Evolutionary conservation across 2,888 invertebrate genomes (phyloP).

Genomic region (Anorthoa munda): DNA sequence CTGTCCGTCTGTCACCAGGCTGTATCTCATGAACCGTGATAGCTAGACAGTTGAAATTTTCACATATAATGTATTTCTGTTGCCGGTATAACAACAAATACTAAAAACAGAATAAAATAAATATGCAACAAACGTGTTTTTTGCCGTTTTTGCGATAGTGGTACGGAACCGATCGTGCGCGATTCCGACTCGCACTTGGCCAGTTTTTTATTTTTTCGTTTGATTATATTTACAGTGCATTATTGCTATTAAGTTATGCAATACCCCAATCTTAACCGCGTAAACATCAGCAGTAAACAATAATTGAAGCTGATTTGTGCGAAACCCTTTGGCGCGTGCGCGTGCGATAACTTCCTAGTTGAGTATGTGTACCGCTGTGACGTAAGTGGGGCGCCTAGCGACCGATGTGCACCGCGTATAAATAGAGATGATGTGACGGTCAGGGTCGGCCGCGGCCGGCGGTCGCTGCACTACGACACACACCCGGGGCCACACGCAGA

Average conservation of each 20-base stretch:
- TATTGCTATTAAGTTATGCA: neutral
- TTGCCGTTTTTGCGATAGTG: no score
- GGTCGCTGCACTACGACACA: constrained; percentile 74
- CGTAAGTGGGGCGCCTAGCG: constrained; percentile 62
- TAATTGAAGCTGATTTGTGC: neutral
- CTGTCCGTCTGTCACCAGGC: no score
- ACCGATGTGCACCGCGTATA: constrained; percentile 73
- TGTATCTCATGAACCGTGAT: no score
- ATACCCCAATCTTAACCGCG: neutral
- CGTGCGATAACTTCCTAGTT: constrained; percentile 32
- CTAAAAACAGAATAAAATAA: no score
- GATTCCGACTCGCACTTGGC: no score
- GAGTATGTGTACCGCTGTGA: constrained; percentile 33
- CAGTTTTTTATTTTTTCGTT: neutral
- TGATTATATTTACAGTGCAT: no score
- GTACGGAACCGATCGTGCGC: no score
- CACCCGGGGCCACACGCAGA: constrained; percentile 40
- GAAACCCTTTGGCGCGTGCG: neutral
- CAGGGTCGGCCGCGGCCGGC: constrained; percentile 77
- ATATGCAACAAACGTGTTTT: no score
- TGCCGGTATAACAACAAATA: no score
- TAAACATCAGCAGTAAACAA: neutral
- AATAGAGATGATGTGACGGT: constrained; percentile 81
- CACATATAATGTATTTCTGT: no score
- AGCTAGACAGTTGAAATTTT: no score